Percentiles rank a stretch among this genome's conserved stretches.
These are phyloP conservation scores for Dipus sagitta DNA, from an alignment of 2,797 vertebrate genomes.

Conservation along the genomic window DNA sequence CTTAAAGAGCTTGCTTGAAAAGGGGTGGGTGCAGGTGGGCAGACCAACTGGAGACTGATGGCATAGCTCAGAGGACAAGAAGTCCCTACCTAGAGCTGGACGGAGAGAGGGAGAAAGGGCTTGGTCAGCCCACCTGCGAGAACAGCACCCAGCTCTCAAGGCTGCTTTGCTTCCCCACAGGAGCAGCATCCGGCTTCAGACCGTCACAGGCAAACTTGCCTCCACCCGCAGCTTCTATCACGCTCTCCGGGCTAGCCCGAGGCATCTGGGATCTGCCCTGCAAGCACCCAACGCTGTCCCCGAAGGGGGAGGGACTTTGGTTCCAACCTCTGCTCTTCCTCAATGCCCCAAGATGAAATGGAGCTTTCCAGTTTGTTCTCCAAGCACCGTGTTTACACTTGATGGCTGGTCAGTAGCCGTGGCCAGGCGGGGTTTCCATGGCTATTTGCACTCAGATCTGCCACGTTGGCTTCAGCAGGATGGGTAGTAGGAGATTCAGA, in stretches of 20 bases:
- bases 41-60: too few relatives aligned
- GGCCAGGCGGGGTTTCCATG: background rate
- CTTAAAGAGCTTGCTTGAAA: background rate
- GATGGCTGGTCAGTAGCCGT: background rate
- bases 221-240: background rate
- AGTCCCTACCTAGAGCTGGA: background rate
- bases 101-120: background rate
- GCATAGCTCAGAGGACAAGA: background rate
- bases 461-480: background rate
- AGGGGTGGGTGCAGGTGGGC: background rate
- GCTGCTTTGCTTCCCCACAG: background rate
- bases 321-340: background rate
- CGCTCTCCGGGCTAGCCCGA: background rate
- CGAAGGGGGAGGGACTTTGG: background rate
- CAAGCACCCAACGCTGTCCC: background rate
- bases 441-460: background rate
- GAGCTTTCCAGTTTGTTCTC: background rate
- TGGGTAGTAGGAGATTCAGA: background rate
- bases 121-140: background rate
- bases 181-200: background rate
- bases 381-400: background rate
- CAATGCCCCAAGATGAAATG: background rate
- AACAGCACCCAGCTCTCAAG: accelerated
- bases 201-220: background rate
- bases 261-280: too few relatives aligned